Evolutionary conservation across 2,113 vertebrate species (phyloP).

Genomic region (Vireo altiloquus): DNA sequence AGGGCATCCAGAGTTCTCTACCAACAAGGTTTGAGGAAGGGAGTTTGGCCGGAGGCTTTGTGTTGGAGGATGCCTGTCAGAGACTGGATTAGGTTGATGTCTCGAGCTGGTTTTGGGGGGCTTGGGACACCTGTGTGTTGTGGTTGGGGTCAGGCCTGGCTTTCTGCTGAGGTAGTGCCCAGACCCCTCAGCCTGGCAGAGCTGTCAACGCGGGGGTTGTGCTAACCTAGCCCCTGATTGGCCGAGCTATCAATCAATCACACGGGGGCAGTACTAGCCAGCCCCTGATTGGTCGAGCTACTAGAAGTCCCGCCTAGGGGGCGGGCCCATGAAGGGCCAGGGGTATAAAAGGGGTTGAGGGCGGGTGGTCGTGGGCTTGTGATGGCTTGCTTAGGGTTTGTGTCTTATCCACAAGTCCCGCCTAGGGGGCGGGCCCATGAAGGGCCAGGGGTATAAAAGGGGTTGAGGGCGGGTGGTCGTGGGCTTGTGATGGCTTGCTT

Average conservation of each 20-base stretch:
- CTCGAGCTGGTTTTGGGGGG: background rate
- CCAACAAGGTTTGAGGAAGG: too few species aligned
- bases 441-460: fast-evolving
- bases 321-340: fast-evolving
- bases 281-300: fast-evolving
- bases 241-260: fast-evolving
- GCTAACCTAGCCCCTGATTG: background rate
- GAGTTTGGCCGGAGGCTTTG: fast-evolving
- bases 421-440: fast-evolving
- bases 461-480: fast-evolving
- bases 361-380: fast-evolving
- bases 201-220: background rate
- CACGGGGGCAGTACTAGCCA: fast-evolving
- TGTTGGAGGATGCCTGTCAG: background rate
- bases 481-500: fast-evolving
- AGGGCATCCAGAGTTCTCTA: fast-evolving
- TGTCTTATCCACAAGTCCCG: fast-evolving
- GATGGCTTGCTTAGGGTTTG: fast-evolving
- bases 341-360: background rate
- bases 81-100: fast-evolving
- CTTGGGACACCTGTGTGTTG: fast-evolving
- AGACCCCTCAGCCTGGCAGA: background rate
- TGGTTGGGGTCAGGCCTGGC: background rate
- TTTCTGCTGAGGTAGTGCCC: background rate
- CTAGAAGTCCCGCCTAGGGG: fast-evolving